Base-by-base conservation (phyloP, 2,888 invertebrate species). In the Chrysina gloriosa region DNA sequence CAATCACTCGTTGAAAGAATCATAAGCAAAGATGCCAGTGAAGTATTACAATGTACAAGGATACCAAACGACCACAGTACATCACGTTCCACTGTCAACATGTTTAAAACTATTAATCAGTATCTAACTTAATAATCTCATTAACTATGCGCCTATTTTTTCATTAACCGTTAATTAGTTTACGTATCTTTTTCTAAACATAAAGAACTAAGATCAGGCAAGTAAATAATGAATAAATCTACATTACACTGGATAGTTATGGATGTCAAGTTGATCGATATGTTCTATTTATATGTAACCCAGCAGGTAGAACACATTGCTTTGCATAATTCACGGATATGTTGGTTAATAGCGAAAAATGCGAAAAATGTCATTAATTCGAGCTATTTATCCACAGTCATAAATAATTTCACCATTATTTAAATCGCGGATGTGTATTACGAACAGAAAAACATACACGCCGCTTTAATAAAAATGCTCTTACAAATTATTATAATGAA, bases 301-400 rank as follows among this genome's bases (percentile, higher is more conserved):
- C 34, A 31, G 34, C 52, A 16, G 31, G 52, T 52, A 31, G 52
- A 31, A 52, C 31, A 31, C 19, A 29, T 31, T 52, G 31, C 52
- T 42, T 61, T 61, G 58, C 58, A 61, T 61, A 61, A 61, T 61
- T 61, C 58, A 61, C 58, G 58, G 58, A 39, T 52, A 29, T 34
- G 63, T 63, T 31, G 21, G 63, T 29, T 34, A 47, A 63, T 21
- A 45, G 27, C 11, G 48, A 64, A 64, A 64, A 64, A 50, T 45
- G 63, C 25, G 39, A 69, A 48, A 64, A 63, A 48, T 52, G 56
- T 50, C 66, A 56, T 47, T 67, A 67, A 64, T 64, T 67, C 58
- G 64, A 36, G 54, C 47, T 34, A 67, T 63, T 47, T 47, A 47
- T 48, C 19, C 16, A 23, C 34, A n/a, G 47, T 19, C 47, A 56